phyloP scores from a whole-genome alignment of 2,888 invertebrate genomes.

The Alentia gelatinosa region DNA sequence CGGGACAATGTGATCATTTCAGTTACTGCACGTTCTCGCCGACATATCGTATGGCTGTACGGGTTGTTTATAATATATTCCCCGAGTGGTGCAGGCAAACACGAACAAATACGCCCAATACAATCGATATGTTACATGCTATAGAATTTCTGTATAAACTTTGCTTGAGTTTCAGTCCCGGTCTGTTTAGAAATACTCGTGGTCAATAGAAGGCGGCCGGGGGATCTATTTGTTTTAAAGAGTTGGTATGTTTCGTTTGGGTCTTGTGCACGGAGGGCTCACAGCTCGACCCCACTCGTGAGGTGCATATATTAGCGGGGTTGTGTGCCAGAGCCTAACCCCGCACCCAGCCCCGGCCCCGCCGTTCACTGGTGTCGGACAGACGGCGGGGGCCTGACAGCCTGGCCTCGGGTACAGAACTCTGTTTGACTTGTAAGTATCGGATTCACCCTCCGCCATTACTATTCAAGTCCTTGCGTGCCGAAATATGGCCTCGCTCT shows the following conservation, averaged over 20 bases:
- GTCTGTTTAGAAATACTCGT: conserved; percentile 46
- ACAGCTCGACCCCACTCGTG: background rate
- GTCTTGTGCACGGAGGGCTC: background rate
- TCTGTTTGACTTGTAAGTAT: conserved; percentile 16
- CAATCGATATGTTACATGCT: conserved; percentile 53
- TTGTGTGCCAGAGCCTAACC: background rate
- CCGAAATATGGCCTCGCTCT: background rate
- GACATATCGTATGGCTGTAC: background rate
- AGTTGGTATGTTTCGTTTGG: conserved; percentile 35
- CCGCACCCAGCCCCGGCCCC: background rate
- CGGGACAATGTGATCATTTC: background rate
- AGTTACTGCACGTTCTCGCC: conserved; percentile 15
- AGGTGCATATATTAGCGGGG: conserved; percentile 18
- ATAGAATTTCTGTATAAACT: conserved; percentile 54
- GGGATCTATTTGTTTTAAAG: conserved; percentile 35
- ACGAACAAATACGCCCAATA: conserved; percentile 28
- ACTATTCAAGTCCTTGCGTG: background rate
- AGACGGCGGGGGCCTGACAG: background rate
- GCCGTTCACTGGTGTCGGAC: background rate
- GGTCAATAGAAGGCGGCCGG: background rate
- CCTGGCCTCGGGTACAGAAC: background rate
- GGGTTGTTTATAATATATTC: conserved; percentile 46
- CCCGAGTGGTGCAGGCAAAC: background rate
- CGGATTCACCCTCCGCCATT: conserved; percentile 10
- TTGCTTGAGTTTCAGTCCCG: conserved; percentile 27